A percentile compares a stretch with the other conserved stretches of the same genome.
phyloP scores from a whole-genome alignment of 2,797 vertebrate genomes.

The Hydrolagus colliei region DNA sequence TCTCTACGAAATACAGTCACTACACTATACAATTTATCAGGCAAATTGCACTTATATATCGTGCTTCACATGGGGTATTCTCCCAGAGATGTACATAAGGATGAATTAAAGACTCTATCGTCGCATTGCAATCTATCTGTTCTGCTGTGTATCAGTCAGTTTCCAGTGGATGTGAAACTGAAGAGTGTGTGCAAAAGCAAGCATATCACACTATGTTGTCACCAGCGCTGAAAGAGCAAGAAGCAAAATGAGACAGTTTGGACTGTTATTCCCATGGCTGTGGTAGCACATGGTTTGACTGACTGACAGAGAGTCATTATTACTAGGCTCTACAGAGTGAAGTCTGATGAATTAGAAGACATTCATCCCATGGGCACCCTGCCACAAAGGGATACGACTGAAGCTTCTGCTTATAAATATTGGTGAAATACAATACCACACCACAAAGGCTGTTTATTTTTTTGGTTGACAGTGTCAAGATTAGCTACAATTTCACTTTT shows the following conservation, averaged over 20 bases:
- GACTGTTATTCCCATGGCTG: neutral
- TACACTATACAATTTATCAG: too few relatives aligned
- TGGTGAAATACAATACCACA: neutral
- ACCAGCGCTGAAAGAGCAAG: neutral
- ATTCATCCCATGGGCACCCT: too few relatives aligned
- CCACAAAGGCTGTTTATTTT: neutral
- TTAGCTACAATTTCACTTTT: neutral
- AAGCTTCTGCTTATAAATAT: neutral
- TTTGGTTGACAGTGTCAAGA: neutral
- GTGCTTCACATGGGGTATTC: too few relatives aligned
- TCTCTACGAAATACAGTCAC: too few relatives aligned
- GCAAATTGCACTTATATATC: too few relatives aligned
- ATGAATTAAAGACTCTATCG: too few relatives aligned
- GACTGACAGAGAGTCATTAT: conserved; percentile 6
- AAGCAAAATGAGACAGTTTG: neutral
- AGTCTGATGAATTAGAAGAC: neutral
- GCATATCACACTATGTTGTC: neutral
- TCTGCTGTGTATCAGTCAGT: too few relatives aligned
- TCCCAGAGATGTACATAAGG: too few relatives aligned
- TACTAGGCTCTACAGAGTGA: neutral
- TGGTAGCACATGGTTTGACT: neutral
- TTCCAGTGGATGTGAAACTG: too few relatives aligned
- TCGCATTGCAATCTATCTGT: too few relatives aligned
- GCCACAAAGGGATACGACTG: neutral
- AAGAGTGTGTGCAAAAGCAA: neutral